A percentile compares a stretch with the other conserved stretches of the same genome.
Conservation (phyloP, 2,113 vertebrate species). For the Paramisgurnus dabryanus region DNA sequence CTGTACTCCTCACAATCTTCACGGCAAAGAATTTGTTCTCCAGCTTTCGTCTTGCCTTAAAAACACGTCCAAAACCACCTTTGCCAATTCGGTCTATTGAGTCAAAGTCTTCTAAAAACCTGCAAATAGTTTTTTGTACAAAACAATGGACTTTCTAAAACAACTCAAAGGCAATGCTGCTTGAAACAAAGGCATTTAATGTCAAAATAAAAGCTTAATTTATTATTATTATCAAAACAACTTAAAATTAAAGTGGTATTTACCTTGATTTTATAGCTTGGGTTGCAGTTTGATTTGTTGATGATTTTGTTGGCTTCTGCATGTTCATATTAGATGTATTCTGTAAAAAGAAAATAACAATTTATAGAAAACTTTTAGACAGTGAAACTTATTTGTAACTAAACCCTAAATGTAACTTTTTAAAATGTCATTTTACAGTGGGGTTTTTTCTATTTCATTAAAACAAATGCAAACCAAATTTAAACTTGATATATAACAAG, state of each 20-base stretch:
- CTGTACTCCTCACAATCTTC: conserved; percentile 65
- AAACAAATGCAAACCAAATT: too few relatives aligned
- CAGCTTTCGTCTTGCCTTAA: conserved; percentile 63
- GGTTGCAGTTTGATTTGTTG: background rate
- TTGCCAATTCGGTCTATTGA: conserved; percentile 57
- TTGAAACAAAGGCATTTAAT: background rate
- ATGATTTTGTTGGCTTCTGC: background rate
- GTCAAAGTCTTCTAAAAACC: conserved; percentile 68
- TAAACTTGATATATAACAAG: too few relatives aligned
- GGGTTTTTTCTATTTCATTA: too few relatives aligned
- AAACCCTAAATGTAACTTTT: too few relatives aligned
- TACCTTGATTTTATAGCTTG: conserved; percentile 53
- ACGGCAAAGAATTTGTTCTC: conserved; percentile 61
- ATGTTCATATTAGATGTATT: conserved; percentile 30
- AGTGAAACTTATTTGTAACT: too few relatives aligned
- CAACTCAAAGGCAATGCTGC: background rate
- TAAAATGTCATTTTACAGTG: too few relatives aligned
- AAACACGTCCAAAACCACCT: conserved; percentile 73
- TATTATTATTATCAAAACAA: too few relatives aligned
- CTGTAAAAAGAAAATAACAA: conserved; percentile 42
- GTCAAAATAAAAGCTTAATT: too few relatives aligned
- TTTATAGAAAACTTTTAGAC: background rate
- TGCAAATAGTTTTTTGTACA: conserved; percentile 40
- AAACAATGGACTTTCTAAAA: background rate
- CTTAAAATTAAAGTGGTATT: background rate